Base-by-base conservation (phyloP, 2,888 invertebrate genomes). In the Andrena trimmerana region DNA sequence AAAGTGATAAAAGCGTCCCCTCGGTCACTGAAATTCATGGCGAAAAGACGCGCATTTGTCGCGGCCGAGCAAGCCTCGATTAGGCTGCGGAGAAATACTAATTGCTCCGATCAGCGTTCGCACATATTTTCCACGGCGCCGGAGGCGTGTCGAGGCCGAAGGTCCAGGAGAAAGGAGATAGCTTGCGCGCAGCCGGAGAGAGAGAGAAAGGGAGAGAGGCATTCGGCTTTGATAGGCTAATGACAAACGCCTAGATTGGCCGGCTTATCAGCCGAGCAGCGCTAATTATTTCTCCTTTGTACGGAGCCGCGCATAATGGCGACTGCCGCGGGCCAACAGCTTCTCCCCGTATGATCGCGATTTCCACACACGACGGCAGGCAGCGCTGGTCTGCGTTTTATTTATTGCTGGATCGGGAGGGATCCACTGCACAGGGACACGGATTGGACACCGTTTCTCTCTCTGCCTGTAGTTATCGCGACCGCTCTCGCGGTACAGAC, bases 271-370 rank as follows among this genome's bases (percentile, higher is more conserved):
- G 87, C 78, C 85, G 90, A 85, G 86, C 87, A 90, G 86, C 88
- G 90, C 93, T 93, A 93, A 93, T 93, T 93, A 93, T 93, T 93
- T 91, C 88, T 77, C 83, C 93, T 93, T 94, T 93, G 92, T 91
- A 86, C 86, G 84, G 73, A 86, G 92, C 92, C 93, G 93, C 88
- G 78, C 83, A 81, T 90, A 90, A 88, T 90, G 87, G 88, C 86
- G 85, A 82, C 81, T 63, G 60, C 57, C 80, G 74, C 70, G 72
- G 68, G 66, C 80, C 67, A 73, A 68, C 71, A 54, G 60, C 71
- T 78, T 36, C 75, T 77, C 57, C 54, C 62, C 77, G 83, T 67
- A 59, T 33, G 82, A 74, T 83, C 78, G 73, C 79, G 85, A 88
- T 86, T 86, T 80, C 66, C 73, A 78, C 83, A 84, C 67, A 74